Base-by-base conservation (phyloP, 1,140 invertebrate species). In the Penaeus japonicus region DNA sequence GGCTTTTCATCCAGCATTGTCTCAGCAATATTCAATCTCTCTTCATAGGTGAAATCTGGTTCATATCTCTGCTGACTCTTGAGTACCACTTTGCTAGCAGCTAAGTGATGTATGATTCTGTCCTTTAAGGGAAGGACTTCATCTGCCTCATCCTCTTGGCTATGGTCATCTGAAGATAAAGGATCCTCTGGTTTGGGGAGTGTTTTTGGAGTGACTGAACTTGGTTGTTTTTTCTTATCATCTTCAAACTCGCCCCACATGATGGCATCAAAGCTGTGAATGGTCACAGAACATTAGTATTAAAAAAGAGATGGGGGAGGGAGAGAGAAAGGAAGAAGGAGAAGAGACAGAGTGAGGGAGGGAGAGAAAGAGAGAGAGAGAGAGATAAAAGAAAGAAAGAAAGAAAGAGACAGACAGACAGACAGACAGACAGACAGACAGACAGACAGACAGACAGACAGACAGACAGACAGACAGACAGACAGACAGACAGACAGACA, bases 51-150 rank as follows among this genome's bases (percentile, higher is more conserved):
- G 18, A 88, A 73, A 39, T 88, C 86, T 57, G 86, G 86, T 27
- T 88, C 86, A 88, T 84, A 88, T 22, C 59, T 70, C 54, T 88
- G 86, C 55, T 88, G 86, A 78, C 86, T 88, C 57, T 88, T 88
- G 62, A 88, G 32, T 27, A 75, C 73, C 47, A 88, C n/a, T 30
- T 27, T 77, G 39, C 86, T 88, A 4, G 86, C 65, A 18, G 86
- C 80, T 53, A 88, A 24, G 47, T 78, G 53, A 78, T 88, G 80
- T 18, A 88, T 54, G 20, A 88, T 15, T 17, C 86, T 80, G 59
- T 88, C 86, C 59, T 79, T 88, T 20, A 88, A 47, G 35, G 86
- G 59, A n/a, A 77, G 54, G 7, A 10, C 17, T 27, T 86, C 65
- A 30, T 57, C 65, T 24, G 30, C 15, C 17, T 17, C 20, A 32